Base-by-base conservation (phyloP, 2,113 vertebrate species). In the Casuarius casuarius region DNA sequence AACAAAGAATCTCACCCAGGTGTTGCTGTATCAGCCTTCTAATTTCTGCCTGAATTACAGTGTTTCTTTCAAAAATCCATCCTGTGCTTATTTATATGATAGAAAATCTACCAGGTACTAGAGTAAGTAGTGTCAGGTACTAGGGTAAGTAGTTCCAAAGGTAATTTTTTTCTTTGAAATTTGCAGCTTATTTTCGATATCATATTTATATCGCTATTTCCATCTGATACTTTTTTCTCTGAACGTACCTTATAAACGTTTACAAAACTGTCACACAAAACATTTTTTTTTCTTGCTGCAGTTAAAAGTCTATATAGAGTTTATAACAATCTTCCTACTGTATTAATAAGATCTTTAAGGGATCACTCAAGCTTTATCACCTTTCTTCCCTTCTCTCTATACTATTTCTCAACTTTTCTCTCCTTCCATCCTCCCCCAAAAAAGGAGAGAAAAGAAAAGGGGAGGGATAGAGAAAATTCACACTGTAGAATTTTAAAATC, bases 221-320 rank as follows among this genome's bases (percentile, higher is more conserved):
- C 5, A 29, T 16, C 62, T 10, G 28, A 8, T 6, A 49, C 42
- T 49, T n/a, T 72, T 42, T 12, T 59, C 7, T 40, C 38, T 71
- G 54, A 62, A 54, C 7, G 11, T 76, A 28, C 10, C 11, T 20
- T 25, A 76, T 62, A 54, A 87, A 65, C 14, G 48, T 26, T 44
- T 78, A 14, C 42, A 68, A 83, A 90, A 21, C 25, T 52, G 26
- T 70, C 4, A 91, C 28, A 25, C 2, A 25, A 79, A 82, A 46
- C 4, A 3, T 20, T 17, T 7, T 2, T 5, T 10, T n/a, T 2
- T 5, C 8, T n/a, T 0, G 11, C 42, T 61, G 9, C 5, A 58
- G 2, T 66, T 80, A 66, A 80, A 70, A 2, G 2, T 71, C 10
- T 67, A 6, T 49, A 7, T 67, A 67, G 38, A n/a, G 7, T 67